Evolutionary conservation across 2,797 vertebrate species (phyloP).

Genomic region (Tokudaia muenninki): DNA sequence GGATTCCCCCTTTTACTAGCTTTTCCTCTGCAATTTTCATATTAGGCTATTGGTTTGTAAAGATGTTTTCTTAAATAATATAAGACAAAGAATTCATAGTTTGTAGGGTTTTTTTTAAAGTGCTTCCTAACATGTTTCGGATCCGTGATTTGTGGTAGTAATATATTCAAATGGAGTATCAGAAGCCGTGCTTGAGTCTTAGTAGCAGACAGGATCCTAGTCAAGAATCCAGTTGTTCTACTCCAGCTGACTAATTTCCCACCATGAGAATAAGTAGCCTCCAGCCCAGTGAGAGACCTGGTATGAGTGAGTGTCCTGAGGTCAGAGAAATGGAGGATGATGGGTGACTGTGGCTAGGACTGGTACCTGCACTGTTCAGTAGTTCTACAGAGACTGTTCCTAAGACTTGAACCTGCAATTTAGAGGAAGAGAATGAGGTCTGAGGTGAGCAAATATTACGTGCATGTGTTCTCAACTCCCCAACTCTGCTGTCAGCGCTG

Average conservation of each 20-base stretch:
- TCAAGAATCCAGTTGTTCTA: neutral
- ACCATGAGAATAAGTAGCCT: neutral
- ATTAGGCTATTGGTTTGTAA: slow-evolving; percentile 31
- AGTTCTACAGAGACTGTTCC: neutral
- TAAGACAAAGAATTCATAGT: neutral
- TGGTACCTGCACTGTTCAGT: neutral
- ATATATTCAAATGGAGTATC: neutral
- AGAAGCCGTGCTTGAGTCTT: slow-evolving; percentile 5
- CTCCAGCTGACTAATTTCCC: neutral
- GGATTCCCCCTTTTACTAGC: neutral
- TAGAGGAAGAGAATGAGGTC: neutral
- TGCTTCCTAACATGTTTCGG: slow-evolving; percentile 24
- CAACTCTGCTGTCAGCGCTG: neutral
- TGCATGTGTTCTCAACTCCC: neutral
- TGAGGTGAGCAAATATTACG: neutral
- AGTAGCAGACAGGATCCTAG: neutral
- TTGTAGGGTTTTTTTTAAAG: neutral
- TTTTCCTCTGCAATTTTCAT: slow-evolving; percentile 11
- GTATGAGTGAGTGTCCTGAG: neutral
- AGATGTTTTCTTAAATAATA: slow-evolving; percentile 32
- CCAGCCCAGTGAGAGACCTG: neutral
- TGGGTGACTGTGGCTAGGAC: neutral
- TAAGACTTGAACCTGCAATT: neutral
- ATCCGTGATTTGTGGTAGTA: slow-evolving; percentile 6
- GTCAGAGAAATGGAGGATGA: neutral